These are phyloP conservation scores for Lagopus muta DNA, from an alignment of 2,113 vertebrate genomes.

Conservation along the genomic window DNA sequence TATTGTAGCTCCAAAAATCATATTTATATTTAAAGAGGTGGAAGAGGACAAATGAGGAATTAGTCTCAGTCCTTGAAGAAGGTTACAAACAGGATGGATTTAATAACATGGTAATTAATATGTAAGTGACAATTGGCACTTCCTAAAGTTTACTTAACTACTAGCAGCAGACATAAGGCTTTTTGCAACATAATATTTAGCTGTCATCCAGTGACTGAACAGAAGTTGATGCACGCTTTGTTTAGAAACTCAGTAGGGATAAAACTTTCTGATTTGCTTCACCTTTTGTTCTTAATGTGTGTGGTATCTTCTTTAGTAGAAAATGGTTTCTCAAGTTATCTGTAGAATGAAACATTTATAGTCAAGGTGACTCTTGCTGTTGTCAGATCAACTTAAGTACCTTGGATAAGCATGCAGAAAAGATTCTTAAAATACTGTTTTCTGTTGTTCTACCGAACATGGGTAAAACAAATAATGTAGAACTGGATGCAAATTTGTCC, in stretches of 20 bases:
- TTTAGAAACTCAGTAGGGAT: background rate
- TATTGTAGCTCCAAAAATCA: background rate
- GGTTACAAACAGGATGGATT: constrained; percentile 45
- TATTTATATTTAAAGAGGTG: background rate
- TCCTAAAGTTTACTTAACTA: background rate
- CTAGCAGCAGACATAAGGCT: background rate
- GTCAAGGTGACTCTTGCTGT: background rate
- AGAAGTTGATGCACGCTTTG: background rate
- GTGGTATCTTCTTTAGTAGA: background rate
- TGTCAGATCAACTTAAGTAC: background rate
- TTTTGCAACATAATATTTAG: background rate
- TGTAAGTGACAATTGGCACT: background rate
- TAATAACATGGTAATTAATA: constrained; percentile 5
- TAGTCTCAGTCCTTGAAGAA: background rate
- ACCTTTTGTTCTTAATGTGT: background rate
- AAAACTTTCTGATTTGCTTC: background rate
- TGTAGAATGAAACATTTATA: background rate
- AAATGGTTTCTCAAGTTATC: background rate
- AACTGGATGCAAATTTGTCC: background rate
- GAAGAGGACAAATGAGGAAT: background rate
- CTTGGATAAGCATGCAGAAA: background rate
- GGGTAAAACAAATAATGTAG: background rate
- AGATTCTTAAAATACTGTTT: background rate
- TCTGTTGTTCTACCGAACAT: background rate
- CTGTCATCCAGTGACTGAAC: background rate